Evolutionary conservation across 2,797 vertebrate genomes (phyloP).

Genomic region (Astyanax mexicanus): DNA sequence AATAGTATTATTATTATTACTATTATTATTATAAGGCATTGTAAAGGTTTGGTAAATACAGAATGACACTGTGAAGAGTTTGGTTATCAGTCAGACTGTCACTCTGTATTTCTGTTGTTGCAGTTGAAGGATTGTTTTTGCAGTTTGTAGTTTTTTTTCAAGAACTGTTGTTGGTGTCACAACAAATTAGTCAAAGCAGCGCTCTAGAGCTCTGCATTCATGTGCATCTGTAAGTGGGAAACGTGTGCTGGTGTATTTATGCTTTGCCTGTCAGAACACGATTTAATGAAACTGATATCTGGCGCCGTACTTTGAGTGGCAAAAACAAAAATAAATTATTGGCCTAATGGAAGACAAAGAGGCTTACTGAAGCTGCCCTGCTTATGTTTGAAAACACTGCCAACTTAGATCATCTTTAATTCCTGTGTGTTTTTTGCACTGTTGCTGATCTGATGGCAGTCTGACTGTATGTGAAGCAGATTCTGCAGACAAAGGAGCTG

Average conservation of each 20-base stretch:
- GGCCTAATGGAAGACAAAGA: slow-evolving; percentile 1
- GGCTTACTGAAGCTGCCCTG: slow-evolving; percentile 6
- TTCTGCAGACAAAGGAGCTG: not conserved
- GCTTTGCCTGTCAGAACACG: slow-evolving; percentile 30
- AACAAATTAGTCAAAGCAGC: slow-evolving; percentile 36
- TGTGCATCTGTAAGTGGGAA: slow-evolving; percentile 1
- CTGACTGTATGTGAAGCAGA: not conserved
- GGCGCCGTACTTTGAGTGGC: slow-evolving; percentile 6
- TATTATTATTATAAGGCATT: too few relatives aligned
- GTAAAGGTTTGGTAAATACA: not conserved
- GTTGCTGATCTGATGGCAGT: not conserved
- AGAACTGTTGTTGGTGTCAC: slow-evolving; percentile 44
- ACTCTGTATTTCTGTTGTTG: not conserved
- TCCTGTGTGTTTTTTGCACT: too few relatives aligned
- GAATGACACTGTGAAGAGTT: too few relatives aligned
- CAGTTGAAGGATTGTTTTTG: slow-evolving; percentile 24
- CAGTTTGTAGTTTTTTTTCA: slow-evolving; percentile 17
- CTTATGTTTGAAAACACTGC: not conserved
- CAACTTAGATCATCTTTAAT: slow-evolving; percentile 3
- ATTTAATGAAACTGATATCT: slow-evolving; percentile 55
- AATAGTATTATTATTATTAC: too few relatives aligned
- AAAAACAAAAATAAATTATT: slow-evolving; percentile 32
- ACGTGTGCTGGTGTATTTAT: slow-evolving; percentile 18
- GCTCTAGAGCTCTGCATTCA: not conserved
- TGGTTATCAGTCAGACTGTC: too few relatives aligned